Evolutionary conservation across 2,113 vertebrate species (phyloP).

Genomic region (Elaphurus davidianus): DNA sequence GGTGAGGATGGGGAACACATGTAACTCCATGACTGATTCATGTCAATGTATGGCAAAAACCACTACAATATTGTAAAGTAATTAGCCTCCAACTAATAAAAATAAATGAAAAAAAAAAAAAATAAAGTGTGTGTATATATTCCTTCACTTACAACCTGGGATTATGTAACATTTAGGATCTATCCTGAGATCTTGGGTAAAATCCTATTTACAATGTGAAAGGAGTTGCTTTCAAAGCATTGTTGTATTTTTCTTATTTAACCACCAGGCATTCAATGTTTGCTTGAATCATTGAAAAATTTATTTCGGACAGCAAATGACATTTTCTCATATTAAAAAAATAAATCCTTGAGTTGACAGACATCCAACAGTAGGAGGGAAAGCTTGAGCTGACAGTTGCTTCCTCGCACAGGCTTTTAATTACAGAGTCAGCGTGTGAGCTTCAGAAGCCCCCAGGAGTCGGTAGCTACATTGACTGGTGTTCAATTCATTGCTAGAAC

Average conservation of each 20-base stretch:
- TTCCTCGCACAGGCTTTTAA: conserved; percentile 58
- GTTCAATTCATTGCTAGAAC: background rate
- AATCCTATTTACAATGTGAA: background rate
- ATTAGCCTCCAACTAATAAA: too few species aligned
- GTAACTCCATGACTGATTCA: too few species aligned
- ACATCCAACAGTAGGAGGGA: conserved; percentile 44
- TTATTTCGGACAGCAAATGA: conserved; percentile 47
- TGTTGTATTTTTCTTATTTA: conserved; percentile 52
- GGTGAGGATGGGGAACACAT: too few species aligned
- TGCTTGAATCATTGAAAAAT: conserved; percentile 61
- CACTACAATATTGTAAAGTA: too few species aligned
- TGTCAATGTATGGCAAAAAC: too few species aligned
- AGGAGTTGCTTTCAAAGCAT: conserved; percentile 26
- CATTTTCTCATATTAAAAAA: conserved; percentile 68
- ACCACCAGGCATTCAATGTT: conserved; percentile 52
- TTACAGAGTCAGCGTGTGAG: conserved; percentile 63
- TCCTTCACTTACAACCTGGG: background rate
- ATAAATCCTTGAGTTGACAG: conserved; percentile 63
- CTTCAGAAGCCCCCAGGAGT: conserved; percentile 23
- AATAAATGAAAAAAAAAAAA: too few species aligned
- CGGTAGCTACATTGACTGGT: background rate
- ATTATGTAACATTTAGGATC: background rate
- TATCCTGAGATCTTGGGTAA: background rate
- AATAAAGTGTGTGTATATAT: background rate
- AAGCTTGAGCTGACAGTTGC: conserved; percentile 51